Evolutionary conservation across 1,140 invertebrate species (phyloP).

Genomic region (Chionoecetes opilio): DNA sequence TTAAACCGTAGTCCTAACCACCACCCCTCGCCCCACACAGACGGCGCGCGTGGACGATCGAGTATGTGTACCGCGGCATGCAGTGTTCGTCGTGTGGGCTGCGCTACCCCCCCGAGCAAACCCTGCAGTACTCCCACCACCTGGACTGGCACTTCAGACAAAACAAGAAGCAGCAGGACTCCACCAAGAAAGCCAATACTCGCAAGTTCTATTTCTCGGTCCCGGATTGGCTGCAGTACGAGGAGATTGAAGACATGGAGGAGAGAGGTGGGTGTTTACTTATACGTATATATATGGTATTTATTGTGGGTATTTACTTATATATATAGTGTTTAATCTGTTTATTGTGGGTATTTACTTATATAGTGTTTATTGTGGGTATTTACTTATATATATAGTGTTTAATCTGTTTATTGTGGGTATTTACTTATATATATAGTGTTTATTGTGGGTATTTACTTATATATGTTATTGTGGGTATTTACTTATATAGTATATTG

Average conservation of each 20-base stretch:
- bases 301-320: no score
- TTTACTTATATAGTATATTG: no score
- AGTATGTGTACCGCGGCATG: conserved; percentile 92
- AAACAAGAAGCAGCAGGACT: conserved; percentile 94
- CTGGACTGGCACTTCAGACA: conserved; percentile 98
- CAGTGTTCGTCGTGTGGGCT: conserved; percentile 97
- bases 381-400: no score
- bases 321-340: no score
- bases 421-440: no score
- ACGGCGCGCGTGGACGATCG: conserved; percentile 88
- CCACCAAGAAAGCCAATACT: conserved; percentile 91
- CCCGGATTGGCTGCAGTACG: conserved; percentile 96
- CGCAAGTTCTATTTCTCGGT: conserved; percentile 95
- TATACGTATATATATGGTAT: no score
- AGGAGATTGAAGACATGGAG: conserved; percentile 96
- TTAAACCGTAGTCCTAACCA: no score
- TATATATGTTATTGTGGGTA: no score
- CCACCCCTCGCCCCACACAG: conserved; percentile 80
- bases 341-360: no score
- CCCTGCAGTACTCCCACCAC: conserved; percentile 94
- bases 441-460: no score
- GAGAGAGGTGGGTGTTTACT: conserved; percentile 92
- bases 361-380: no score
- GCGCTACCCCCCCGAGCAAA: conserved; percentile 94
- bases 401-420: no score